Evolutionary conservation across 2,113 vertebrate genomes (phyloP).

Genomic region (Heptranchias perlo): DNA sequence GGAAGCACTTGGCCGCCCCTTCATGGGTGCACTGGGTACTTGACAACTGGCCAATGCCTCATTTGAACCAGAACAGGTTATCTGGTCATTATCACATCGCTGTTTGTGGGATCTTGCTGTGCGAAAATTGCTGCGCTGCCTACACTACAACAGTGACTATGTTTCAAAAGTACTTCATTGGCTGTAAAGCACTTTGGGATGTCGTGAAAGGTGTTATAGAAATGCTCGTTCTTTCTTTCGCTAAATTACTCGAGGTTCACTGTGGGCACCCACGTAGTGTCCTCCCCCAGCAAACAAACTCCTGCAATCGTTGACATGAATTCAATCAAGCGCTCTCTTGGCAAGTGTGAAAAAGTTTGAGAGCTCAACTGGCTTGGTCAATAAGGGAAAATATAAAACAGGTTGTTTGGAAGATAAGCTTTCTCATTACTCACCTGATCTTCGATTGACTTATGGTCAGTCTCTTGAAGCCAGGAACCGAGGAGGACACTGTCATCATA

Average conservation of each 20-base stretch:
- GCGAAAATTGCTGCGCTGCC: not conserved
- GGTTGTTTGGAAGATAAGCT: not conserved
- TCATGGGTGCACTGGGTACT: not conserved
- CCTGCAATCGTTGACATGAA: not conserved
- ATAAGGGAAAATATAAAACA: not conserved
- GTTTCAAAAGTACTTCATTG: not conserved
- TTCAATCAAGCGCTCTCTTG: not conserved
- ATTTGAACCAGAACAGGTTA: not conserved
- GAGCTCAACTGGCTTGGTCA: not conserved
- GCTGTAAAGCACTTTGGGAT: not conserved
- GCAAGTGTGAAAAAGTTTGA: not conserved
- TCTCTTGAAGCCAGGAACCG: constrained; percentile 98
- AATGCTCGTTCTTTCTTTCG: no score
- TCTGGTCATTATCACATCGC: not conserved
- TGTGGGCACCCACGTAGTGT: not conserved
- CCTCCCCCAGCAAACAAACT: not conserved
- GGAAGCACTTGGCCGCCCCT: not conserved
- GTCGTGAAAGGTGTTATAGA: not conserved
- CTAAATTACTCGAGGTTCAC: not conserved
- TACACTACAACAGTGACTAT: not conserved
- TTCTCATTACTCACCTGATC: constrained; percentile 72
- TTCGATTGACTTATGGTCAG: constrained; percentile 96
- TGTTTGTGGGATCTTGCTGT: not conserved
- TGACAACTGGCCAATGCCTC: not conserved
- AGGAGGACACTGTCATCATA: constrained; percentile 97